phyloP scores from a whole-genome alignment of 2,113 vertebrate species.

The Axis porcinus region DNA sequence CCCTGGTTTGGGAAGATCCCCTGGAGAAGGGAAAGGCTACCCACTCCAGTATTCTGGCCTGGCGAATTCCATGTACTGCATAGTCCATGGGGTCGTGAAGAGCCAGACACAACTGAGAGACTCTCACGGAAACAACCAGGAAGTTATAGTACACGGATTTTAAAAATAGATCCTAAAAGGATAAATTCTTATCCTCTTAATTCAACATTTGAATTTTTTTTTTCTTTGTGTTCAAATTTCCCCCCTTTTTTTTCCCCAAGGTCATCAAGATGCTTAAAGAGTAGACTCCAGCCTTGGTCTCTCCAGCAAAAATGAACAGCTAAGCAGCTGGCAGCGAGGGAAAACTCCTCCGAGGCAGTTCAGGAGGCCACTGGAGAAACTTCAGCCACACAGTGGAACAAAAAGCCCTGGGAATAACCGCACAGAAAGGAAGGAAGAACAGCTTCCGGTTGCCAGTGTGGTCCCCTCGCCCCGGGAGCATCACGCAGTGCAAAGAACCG shows the following conservation, averaged over 20 bases:
- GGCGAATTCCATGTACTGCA: not conserved
- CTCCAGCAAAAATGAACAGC: not conserved
- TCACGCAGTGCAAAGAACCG: not conserved
- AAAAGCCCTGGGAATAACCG: fast-evolving
- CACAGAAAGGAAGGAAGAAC: not conserved
- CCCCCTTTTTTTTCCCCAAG: not conserved
- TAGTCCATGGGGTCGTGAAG: fast-evolving
- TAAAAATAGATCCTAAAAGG: not conserved
- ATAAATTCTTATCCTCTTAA: not conserved
- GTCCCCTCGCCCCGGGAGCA: no score
- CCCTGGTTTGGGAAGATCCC: not conserved
- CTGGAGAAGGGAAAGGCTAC: not conserved
- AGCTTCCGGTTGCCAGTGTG: not conserved
- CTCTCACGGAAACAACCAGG: not conserved
- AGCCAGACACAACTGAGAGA: not conserved
- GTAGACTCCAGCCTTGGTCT: not conserved
- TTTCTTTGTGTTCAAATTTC: not conserved
- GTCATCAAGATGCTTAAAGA: not conserved
- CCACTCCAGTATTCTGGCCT: not conserved
- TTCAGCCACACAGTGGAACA: not conserved
- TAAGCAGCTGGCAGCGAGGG: not conserved
- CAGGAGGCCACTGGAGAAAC: not conserved
- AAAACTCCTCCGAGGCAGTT: not conserved
- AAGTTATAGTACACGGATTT: not conserved
- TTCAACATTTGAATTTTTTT: not conserved